Conservation (phyloP, 2,888 invertebrate species). For the Xylophagus ater region DNA sequence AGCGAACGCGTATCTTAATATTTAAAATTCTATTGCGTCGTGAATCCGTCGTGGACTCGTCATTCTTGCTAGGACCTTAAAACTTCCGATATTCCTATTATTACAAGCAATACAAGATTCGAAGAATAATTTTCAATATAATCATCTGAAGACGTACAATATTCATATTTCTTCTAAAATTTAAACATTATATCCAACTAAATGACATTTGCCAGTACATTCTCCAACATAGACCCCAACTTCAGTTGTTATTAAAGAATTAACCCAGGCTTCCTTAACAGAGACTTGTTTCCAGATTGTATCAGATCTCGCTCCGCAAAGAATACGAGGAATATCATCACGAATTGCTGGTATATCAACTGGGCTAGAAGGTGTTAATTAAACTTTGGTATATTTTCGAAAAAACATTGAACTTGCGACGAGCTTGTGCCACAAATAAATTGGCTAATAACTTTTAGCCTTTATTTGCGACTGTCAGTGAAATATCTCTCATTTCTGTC, state of each 20-base stretch:
- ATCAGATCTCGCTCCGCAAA: conserved; percentile 61
- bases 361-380: conserved; percentile 80
- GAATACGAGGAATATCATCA: conserved; percentile 58
- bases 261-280: conserved; percentile 78
- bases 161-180: too few species aligned
- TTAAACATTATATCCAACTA: conserved; percentile 79
- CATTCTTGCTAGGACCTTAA: too few species aligned
- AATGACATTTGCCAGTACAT: conserved; percentile 85
- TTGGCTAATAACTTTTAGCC: conserved; percentile 8
- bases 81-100: too few species aligned
- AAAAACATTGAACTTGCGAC: conserved; percentile 63
- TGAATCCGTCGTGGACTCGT: too few species aligned
- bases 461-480: conserved; percentile 10
- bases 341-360: conserved; percentile 78
- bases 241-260: conserved; percentile 82
- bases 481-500: too few species aligned
- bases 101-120: too few species aligned
- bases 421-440: conserved; percentile 42
- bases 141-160: too few species aligned
- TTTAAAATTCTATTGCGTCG: too few species aligned
- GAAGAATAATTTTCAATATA: too few species aligned
- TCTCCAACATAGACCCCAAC: conserved; percentile 98
- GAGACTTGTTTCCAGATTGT: conserved; percentile 76
- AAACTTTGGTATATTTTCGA: conserved; percentile 86
- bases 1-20: too few species aligned